Evolutionary conservation across 2,113 vertebrate species (phyloP).

Genomic region (Hassar affinis): DNA sequence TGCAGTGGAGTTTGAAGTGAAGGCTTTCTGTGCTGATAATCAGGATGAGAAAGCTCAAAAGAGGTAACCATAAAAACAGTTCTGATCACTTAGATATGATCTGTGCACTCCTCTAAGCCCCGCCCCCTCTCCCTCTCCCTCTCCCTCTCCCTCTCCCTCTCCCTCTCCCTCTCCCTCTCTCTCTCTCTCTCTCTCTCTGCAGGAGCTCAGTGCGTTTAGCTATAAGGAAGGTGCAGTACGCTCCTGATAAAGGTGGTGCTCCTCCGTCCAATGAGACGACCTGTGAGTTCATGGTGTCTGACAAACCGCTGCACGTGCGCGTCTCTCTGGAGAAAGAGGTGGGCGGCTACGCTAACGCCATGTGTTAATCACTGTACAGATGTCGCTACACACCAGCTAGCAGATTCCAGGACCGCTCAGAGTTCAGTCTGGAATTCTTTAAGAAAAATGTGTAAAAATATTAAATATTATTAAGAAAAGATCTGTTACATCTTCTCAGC

Average conservation of each 20-base stretch:
- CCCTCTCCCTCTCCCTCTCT: background rate
- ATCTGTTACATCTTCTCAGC: background rate
- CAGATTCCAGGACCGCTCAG: background rate
- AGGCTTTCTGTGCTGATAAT: constrained; percentile 79
- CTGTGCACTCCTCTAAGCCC: too few species aligned
- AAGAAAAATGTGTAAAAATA: background rate
- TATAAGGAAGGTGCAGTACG: constrained; percentile 90
- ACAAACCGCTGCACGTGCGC: constrained; percentile 81
- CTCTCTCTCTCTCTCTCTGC: background rate
- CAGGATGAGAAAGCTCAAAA: constrained; percentile 81
- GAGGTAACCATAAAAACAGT: constrained; percentile 68
- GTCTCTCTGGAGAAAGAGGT: constrained; percentile 89
- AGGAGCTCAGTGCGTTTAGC: constrained; percentile 84
- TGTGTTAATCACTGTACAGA: background rate
- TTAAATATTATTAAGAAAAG: too few species aligned
- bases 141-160: background rate
- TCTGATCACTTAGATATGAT: background rate
- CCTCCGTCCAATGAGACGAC: constrained; percentile 76
- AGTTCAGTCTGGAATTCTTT: background rate
- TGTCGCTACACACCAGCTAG: background rate
- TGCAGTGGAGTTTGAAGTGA: constrained; percentile 91
- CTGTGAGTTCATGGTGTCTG: constrained; percentile 92
- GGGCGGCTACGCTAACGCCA: background rate
- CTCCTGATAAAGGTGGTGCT: constrained; percentile 66
- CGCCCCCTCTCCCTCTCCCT: too few species aligned